These are phyloP conservation scores for Ganaspis sp. DNA, from an alignment of 1,140 invertebrate genomes.

Conservation along the genomic window DNA sequence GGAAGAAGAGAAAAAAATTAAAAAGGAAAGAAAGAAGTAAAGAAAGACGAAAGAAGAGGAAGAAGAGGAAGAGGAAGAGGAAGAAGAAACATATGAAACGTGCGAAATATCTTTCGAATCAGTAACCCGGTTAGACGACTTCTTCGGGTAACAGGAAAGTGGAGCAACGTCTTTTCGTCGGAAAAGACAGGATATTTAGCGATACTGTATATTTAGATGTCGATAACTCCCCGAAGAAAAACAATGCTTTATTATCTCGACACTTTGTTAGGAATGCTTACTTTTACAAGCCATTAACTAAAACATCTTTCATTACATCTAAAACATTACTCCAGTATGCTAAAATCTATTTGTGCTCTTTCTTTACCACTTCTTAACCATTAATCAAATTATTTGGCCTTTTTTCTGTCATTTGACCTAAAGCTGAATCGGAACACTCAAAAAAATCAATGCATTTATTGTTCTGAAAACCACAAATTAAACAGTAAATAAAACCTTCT, in stretches of 20 bases:
- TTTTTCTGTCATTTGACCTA: no score
- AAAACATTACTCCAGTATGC: not conserved
- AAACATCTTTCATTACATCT: not conserved
- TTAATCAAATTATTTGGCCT: not conserved
- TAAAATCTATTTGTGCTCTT: not conserved
- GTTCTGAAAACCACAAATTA: no score
- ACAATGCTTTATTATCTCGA: not conserved
- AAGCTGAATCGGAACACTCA: no score
- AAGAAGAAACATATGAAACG: not conserved
- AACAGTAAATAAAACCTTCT: no score
- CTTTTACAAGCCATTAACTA: not conserved
- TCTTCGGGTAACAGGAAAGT: constrained; percentile 51
- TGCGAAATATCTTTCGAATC: not conserved
- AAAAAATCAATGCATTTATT: no score
- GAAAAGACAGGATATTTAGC: constrained; percentile 12
- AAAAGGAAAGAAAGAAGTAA: no score
- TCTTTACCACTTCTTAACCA: not conserved
- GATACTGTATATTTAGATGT: not conserved
- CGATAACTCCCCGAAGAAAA: not conserved
- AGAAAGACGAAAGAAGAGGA: constrained; percentile 22
- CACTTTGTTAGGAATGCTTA: not conserved
- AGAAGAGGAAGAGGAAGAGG: no score
- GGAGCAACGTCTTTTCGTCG: constrained; percentile 49
- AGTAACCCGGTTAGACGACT: constrained; percentile 45
- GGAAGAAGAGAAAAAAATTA: no score